Evolutionary conservation across 2,888 invertebrate genomes (phyloP).

Genomic region (Nomada ruficornis): DNA sequence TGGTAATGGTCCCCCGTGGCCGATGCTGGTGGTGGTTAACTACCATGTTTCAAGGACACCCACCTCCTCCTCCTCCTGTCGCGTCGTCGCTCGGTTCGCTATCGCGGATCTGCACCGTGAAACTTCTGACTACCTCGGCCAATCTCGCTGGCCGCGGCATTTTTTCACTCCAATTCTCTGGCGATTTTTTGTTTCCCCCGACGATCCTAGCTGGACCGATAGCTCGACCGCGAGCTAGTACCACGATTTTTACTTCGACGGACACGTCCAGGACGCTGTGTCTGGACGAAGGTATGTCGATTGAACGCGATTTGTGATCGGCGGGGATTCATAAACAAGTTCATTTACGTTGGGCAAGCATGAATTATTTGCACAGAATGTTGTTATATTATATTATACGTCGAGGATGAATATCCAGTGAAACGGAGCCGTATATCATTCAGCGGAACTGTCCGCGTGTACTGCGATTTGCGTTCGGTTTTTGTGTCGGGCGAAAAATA

Average conservation of each 20-base stretch:
- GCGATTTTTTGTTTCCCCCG: constrained; percentile 2
- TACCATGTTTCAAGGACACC: constrained; percentile 80
- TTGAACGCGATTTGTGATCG: constrained; percentile 48
- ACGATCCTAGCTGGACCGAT: background rate
- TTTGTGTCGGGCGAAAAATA: background rate
- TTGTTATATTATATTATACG: no score
- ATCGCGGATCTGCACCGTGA: constrained; percentile 68
- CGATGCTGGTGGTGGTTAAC: constrained; percentile 76
- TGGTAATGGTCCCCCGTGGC: constrained; percentile 71
- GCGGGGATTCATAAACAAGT: background rate
- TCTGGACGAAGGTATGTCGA: background rate
- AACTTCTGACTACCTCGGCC: constrained; percentile 53
- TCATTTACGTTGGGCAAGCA: background rate
- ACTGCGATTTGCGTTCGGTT: background rate
- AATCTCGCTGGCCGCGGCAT: constrained; percentile 14
- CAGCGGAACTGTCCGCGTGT: background rate
- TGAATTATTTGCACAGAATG: background rate
- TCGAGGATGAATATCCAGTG: background rate
- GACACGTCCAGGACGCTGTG: background rate
- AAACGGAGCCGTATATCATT: background rate
- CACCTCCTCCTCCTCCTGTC: constrained; percentile 60
- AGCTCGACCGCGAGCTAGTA: constrained; percentile 38
- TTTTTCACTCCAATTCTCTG: background rate
- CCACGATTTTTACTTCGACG: constrained; percentile 42
- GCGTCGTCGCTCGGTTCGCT: constrained; percentile 56